phyloP scores from a whole-genome alignment of 1,140 invertebrate species.

The Lasioglossum albipes region DNA sequence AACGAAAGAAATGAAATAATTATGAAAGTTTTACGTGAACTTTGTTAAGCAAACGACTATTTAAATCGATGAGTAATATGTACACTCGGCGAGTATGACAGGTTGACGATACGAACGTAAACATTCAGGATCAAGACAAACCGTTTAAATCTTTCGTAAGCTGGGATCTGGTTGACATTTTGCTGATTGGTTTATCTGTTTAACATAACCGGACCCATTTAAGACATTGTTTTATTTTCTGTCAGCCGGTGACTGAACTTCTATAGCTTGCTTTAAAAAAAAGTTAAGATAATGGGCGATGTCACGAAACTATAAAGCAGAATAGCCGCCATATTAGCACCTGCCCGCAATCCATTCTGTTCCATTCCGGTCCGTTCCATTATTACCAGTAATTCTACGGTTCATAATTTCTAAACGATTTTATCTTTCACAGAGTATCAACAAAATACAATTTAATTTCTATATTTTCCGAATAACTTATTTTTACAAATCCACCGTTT shows the following conservation, averaged over 20 bases:
- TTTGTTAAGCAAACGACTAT: background rate
- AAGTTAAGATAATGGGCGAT: constrained; percentile 61
- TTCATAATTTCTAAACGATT: background rate
- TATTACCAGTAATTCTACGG: constrained; percentile 13
- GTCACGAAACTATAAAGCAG: constrained; percentile 60
- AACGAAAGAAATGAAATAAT: background rate
- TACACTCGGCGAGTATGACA: constrained; percentile 63
- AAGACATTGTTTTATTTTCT: constrained; percentile 60
- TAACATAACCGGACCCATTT: constrained; percentile 52
- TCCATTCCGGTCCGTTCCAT: constrained; percentile 52
- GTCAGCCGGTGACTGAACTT: constrained; percentile 41
- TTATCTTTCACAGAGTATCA: background rate
- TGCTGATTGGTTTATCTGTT: constrained; percentile 61
- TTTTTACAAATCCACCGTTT: background rate
- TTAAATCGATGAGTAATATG: constrained; percentile 11
- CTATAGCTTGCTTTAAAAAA: constrained; percentile 42
- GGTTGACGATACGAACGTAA: constrained; percentile 70
- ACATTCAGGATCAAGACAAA: constrained; percentile 77
- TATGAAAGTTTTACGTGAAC: background rate
- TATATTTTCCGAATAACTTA: background rate
- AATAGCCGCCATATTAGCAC: constrained; percentile 67
- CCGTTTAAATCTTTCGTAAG: constrained; percentile 88
- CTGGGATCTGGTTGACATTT: constrained; percentile 87
- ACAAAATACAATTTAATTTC: background rate
- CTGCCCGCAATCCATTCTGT: constrained; percentile 47